phyloP scores from a whole-genome alignment of 2,888 invertebrate species.

The Spilosoma lubricipeda region DNA sequence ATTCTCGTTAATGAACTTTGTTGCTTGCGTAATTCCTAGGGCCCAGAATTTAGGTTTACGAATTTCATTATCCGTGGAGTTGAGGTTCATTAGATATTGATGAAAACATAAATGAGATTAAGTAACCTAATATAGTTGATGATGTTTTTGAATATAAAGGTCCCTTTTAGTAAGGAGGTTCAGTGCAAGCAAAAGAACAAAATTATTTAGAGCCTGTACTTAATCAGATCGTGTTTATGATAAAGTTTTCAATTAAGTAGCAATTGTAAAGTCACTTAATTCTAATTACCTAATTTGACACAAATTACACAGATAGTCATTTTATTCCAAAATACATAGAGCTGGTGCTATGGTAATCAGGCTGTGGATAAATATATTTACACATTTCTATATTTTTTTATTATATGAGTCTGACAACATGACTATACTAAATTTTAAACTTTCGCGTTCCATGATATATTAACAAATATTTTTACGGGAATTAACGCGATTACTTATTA shows the following conservation, averaged over 20 bases:
- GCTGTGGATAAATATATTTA: too few relatives aligned
- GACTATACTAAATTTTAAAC: too few relatives aligned
- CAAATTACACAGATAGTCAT: too few relatives aligned
- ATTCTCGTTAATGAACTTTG: background rate
- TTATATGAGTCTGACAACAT: too few relatives aligned
- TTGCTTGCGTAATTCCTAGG: background rate
- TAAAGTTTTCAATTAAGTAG: background rate
- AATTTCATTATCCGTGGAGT: background rate
- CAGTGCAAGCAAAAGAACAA: background rate
- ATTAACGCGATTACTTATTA: too few relatives aligned
- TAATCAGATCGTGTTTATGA: background rate
- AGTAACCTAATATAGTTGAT: background rate
- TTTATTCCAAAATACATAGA: too few relatives aligned
- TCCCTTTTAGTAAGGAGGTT: background rate
- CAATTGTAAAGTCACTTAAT: too few relatives aligned
- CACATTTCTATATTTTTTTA: too few relatives aligned
- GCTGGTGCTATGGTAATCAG: too few relatives aligned
- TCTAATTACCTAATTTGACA: too few relatives aligned
- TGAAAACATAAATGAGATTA: background rate
- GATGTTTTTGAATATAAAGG: background rate
- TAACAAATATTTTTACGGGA: too few relatives aligned
- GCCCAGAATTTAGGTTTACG: background rate
- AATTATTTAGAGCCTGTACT: background rate
- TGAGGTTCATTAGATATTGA: background rate
- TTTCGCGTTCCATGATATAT: too few relatives aligned